These are phyloP conservation scores for Scleropages formosus DNA, from an alignment of 2,797 vertebrate species.

Conservation along the genomic window DNA sequence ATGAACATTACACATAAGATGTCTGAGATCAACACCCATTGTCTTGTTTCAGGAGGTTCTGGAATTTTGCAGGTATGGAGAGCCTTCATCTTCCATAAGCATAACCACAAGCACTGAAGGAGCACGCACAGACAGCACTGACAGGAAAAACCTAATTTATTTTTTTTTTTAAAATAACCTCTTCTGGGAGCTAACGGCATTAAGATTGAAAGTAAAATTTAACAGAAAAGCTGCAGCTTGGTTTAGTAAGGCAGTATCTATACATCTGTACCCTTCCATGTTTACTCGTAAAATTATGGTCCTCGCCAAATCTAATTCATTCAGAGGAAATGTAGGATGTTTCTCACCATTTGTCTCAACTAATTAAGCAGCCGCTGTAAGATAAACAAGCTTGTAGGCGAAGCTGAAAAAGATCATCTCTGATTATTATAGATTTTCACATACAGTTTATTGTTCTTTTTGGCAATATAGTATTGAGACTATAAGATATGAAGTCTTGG, in stretches of 20 bases:
- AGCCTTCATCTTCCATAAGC: neutral
- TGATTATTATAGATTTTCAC: neutral
- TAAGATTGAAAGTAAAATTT: neutral
- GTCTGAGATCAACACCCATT: neutral
- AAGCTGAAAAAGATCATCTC: slow-evolving; percentile 1
- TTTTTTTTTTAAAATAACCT: neutral
- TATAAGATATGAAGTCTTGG: neutral
- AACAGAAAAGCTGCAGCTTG: neutral
- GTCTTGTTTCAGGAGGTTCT: neutral
- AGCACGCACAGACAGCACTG: neutral
- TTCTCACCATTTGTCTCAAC: slow-evolving; percentile 9
- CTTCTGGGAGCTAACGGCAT: neutral
- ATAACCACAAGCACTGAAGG: neutral
- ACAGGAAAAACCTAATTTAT: slow-evolving; percentile 9
- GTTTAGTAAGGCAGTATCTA: neutral
- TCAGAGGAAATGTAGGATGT: neutral
- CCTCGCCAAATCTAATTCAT: slow-evolving; percentile 6
- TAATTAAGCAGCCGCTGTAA: slow-evolving; percentile 10
- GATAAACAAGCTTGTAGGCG: neutral
- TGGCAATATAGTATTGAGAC: slow-evolving; percentile 7
- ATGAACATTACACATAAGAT: no score
- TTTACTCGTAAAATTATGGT: slow-evolving; percentile 22
- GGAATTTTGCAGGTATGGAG: neutral
- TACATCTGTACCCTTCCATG: neutral
- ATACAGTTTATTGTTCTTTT: neutral